Percentiles rank a stretch among this genome's conserved stretches.
Conservation (phyloP, 2,888 invertebrate species). For the Oscheius onirici region DNA sequence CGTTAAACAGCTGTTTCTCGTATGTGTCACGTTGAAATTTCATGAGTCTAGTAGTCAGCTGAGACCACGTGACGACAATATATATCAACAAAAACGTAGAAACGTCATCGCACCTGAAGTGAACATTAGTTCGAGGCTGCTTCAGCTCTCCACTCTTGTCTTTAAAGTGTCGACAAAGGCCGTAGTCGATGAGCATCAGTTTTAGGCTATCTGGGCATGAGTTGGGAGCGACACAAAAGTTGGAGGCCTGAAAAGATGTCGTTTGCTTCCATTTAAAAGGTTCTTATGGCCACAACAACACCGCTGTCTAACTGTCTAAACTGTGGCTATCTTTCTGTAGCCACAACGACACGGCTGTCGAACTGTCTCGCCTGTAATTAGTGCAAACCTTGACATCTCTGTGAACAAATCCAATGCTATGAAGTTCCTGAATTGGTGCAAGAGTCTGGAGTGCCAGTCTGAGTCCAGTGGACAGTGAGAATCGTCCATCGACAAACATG, state of each 20-base stretch:
- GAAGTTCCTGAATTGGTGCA: constrained; percentile 59
- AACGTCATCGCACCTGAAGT: constrained; percentile 39
- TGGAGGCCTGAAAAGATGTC: constrained; percentile 56
- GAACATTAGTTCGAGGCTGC: constrained; percentile 47
- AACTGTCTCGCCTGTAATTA: neutral
- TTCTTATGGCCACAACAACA: too few species aligned
- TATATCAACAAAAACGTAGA: neutral
- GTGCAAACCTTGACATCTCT: constrained; percentile 57
- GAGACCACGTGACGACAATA: constrained; percentile 3
- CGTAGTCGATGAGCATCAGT: constrained; percentile 66
- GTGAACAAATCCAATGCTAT: constrained; percentile 64
- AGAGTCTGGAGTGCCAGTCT: constrained; percentile 62
- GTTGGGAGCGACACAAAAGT: constrained; percentile 49
- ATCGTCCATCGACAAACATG: constrained; percentile 65
- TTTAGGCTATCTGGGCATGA: constrained; percentile 41
- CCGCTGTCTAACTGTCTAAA: too few species aligned
- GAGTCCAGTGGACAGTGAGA: constrained; percentile 66
- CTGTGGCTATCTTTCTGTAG: too few species aligned
- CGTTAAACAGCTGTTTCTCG: constrained; percentile 2
- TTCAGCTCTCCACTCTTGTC: constrained; percentile 55
- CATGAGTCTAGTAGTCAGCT: neutral
- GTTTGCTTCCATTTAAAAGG: too few species aligned
- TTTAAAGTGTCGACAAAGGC: constrained; percentile 62
- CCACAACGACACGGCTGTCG: too few species aligned
- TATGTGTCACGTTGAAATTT: neutral